Conservation (phyloP, 2,888 invertebrate genomes). For the Lithosia quadra region DNA sequence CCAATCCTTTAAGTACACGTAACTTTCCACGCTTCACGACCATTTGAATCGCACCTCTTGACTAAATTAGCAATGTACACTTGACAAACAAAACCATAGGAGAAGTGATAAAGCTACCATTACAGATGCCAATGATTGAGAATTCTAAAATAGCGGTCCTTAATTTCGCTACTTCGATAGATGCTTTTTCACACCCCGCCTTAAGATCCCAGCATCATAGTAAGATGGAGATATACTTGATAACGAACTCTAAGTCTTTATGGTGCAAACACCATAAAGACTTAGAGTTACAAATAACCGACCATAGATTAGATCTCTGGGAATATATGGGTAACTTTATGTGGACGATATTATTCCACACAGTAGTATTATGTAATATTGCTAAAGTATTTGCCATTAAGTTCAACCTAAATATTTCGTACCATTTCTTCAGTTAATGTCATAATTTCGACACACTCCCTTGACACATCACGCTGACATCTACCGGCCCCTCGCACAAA, state of each 20-base stretch:
- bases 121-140: not conserved
- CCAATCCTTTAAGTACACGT: too few species aligned
- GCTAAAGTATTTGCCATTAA: not conserved
- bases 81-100: too few species aligned
- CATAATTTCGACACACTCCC: constrained; percentile 8
- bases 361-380: not conserved
- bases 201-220: not conserved
- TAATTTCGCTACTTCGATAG: too few species aligned
- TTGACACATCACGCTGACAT: constrained; percentile 10
- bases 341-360: not conserved
- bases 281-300: too few species aligned
- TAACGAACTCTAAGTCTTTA: not conserved
- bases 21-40: too few species aligned
- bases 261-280: too few species aligned
- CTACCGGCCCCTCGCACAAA: not conserved
- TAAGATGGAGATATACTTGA: too few species aligned
- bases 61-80: too few species aligned
- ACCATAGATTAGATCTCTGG: too few species aligned
- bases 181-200: too few species aligned
- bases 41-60: too few species aligned
- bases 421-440: not conserved
- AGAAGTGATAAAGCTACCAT: not conserved
- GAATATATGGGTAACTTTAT: not conserved
- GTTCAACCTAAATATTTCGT: not conserved
- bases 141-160: too few species aligned